Percentiles rank a stretch among this genome's conserved stretches.
phyloP scores from a whole-genome alignment of 92 coral and sea anemone species.

The Actinostola sp. region DNA sequence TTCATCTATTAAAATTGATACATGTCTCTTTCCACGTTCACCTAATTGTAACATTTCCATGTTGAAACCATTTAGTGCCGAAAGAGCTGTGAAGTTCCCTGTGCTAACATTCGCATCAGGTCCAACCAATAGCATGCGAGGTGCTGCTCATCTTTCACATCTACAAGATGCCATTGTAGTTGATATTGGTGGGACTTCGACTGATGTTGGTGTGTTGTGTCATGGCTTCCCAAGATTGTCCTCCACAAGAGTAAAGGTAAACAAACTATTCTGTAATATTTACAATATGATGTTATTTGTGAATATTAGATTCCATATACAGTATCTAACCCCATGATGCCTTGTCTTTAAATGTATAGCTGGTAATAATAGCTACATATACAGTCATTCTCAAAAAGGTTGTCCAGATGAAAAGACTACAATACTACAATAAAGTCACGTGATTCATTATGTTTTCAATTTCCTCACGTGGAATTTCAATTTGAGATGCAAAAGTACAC shows the following conservation, averaged over 20 bases:
- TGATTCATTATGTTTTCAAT: too few relatives aligned
- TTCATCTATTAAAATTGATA: too few relatives aligned
- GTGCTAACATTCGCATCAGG: constrained; percentile 96
- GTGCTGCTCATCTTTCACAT: constrained; percentile 85
- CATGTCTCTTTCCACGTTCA: too few relatives aligned
- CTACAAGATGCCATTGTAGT: constrained; percentile 88
- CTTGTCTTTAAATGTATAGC: too few relatives aligned
- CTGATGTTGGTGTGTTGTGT: constrained; percentile 85
- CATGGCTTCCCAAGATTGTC: constrained; percentile 90
- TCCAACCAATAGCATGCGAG: constrained; percentile 97
- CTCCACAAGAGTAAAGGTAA: constrained; percentile 90
- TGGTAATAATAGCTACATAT: too few relatives aligned
- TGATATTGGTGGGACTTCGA: constrained; percentile 93
- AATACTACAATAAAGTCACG: background rate
- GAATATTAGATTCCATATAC: background rate
- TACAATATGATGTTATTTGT: background rate
- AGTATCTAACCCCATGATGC: too few relatives aligned
- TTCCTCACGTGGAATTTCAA: too few relatives aligned
- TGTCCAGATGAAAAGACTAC: background rate
- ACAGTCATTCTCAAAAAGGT: background rate
- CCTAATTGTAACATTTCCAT: background rate
- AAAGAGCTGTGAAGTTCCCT: constrained; percentile 71
- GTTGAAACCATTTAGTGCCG: constrained; percentile 47
- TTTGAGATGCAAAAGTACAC: too few relatives aligned
- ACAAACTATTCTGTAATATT: background rate